Base-by-base conservation (phyloP, 1,140 invertebrate species). In the Sarcophaga peregrina region DNA sequence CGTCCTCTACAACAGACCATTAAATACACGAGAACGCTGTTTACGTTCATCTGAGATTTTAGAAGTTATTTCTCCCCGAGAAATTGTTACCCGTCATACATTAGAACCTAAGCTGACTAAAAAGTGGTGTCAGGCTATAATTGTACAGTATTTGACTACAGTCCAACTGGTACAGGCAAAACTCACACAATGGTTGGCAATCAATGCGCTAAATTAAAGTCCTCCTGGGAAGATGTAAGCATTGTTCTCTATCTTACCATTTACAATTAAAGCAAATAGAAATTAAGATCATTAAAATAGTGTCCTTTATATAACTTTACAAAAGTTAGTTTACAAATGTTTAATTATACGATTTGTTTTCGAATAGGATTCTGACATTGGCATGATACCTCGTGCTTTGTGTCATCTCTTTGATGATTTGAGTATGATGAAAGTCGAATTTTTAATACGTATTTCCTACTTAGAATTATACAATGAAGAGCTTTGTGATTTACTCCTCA, bases 131-230 rank as follows among this genome's bases (percentile, higher is more conserved):
- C 93, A 76, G 98, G 98, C 9, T 99, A 98, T 90, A 99, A 99
- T 91, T 99, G 98, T 91, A 99, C 98, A 0, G 97, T 99, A 20
- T 99, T 99, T 93, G 98, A 97, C 3, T 99, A 99, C 93, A 98
- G 98, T 2, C 98, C 99, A 92, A 90, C 90, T 20, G 98, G 98
- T 68, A 98, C 97, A 0, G 98, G 98, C 17, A 99, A 99, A 92
- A 99, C 98, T 0, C 98, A 96, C 88, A 99, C 98, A 0, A 99
- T 99, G 98, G 97, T 98, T 88, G 98, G 98, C 75, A 94, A 95
- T 81, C 93, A 94, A 73, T 93, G 91, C 48, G 90, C 91, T 5
- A 91, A 93, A 78, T 86, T 91, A 45, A 91, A 92, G 72, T 91
- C 92, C 15, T 92, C 93, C 9, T 96, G 95, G 95, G 94, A 97